Conservation (phyloP, 2,113 vertebrate genomes). For the Gambusia holbrooki region DNA sequence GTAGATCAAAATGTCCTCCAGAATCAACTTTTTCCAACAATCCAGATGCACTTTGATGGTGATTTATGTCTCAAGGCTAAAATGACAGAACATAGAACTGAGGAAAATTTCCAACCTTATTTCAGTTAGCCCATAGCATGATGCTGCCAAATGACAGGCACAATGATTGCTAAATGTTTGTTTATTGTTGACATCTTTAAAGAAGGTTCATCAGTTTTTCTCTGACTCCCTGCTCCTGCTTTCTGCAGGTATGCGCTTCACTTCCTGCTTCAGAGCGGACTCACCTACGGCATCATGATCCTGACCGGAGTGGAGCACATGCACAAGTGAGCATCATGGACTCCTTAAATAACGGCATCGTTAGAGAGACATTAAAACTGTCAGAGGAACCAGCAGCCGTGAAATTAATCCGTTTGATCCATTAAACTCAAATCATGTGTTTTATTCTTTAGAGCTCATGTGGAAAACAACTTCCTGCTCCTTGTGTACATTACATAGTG, state of each 20-base stretch:
- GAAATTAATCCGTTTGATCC: background rate
- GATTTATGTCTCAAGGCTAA: background rate
- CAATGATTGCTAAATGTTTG: background rate
- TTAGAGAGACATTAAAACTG: background rate
- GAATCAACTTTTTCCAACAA: too few species aligned
- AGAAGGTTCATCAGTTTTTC: background rate
- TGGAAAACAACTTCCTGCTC: background rate
- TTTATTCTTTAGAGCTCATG: background rate
- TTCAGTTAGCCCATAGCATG: too few species aligned
- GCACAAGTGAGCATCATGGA: conserved; percentile 84
- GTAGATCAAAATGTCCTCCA: too few species aligned
- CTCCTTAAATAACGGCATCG: too few species aligned
- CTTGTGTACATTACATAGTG: too few species aligned
- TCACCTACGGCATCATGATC: conserved; percentile 95
- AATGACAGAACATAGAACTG: too few species aligned
- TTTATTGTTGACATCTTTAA: background rate
- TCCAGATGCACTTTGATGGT: background rate
- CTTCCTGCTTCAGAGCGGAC: conserved; percentile 93
- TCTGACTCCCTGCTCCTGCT: background rate
- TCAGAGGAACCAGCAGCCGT: background rate
- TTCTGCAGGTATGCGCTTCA: conserved; percentile 91
- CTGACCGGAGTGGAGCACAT: conserved; percentile 89
- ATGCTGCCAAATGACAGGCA: background rate
- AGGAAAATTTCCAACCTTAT: too few species aligned
- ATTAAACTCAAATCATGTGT: background rate